Evolutionary conservation across 2,888 invertebrate species (phyloP).

Genomic region (Sepioteuthis lessoniana): DNA sequence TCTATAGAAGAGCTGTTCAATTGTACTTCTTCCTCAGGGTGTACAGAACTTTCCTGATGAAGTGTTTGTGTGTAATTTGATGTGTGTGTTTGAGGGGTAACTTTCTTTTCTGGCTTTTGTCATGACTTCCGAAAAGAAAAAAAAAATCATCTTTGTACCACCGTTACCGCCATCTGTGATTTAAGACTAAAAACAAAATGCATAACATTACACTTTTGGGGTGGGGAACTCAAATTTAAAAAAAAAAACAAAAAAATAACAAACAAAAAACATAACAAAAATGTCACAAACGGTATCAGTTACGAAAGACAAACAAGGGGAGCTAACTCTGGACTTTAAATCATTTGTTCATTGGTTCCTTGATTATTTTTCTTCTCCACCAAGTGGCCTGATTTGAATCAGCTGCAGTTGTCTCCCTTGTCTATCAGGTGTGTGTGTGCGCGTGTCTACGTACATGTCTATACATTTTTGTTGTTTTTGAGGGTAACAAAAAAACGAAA

Average conservation of each 20-base stretch:
- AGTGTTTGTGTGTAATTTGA: not conserved
- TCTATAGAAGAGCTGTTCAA: not conserved
- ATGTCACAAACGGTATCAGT: slow-evolving; percentile 18
- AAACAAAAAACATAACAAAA: not conserved
- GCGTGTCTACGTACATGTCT: not conserved
- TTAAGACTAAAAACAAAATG: not conserved
- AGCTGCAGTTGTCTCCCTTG: slow-evolving; percentile 33
- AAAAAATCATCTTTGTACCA: not conserved
- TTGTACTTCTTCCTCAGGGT: not conserved
- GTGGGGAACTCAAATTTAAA: not conserved
- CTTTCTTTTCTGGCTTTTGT: not conserved
- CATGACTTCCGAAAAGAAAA: not conserved
- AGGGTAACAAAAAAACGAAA: not conserved
- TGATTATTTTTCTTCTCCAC: slow-evolving; percentile 21
- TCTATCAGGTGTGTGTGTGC: slow-evolving; percentile 18
- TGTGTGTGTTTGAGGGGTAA: no score
- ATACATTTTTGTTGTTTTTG: not conserved
- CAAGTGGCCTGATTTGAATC: slow-evolving; percentile 33
- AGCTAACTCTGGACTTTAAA: not conserved
- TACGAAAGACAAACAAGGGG: not conserved
- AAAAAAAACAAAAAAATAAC: not conserved
- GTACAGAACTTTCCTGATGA: not conserved
- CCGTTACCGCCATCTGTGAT: slow-evolving; percentile 33
- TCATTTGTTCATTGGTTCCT: slow-evolving; percentile 33
- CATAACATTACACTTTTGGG: slow-evolving; percentile 33